A percentile compares a stretch with the other conserved stretches of the same genome.
Evolutionary conservation across 1,140 invertebrate genomes (phyloP).

Genomic region (Triops longicaudatus): DNA sequence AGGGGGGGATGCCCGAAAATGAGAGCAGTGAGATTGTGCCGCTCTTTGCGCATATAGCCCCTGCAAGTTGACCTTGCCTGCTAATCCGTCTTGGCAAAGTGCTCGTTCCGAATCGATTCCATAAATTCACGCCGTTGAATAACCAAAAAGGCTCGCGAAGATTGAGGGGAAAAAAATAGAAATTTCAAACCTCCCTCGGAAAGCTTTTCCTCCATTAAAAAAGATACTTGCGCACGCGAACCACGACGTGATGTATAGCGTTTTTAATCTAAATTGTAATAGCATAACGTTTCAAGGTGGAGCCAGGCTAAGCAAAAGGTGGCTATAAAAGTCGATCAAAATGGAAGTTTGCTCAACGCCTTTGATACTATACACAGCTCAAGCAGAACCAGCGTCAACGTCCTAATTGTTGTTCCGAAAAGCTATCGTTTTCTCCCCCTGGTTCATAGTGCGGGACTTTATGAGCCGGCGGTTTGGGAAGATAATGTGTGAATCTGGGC

Average conservation of each 20-base stretch:
- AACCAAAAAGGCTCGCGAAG: not conserved
- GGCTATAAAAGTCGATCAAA: not conserved
- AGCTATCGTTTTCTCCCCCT: too few relatives aligned
- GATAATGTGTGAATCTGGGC: not conserved
- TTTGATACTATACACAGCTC: not conserved
- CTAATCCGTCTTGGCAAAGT: not conserved
- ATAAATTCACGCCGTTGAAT: not conserved
- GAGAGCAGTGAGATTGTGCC: not conserved
- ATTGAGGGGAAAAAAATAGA: not conserved
- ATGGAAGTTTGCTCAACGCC: not conserved
- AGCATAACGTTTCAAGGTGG: not conserved
- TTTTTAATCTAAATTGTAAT: not conserved
- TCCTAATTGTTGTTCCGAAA: not conserved
- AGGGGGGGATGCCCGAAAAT: not conserved
- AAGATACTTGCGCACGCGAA: not conserved
- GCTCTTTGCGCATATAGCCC: too few relatives aligned
- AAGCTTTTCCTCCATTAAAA: not conserved
- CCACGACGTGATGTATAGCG: not conserved
- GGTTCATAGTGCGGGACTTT: too few relatives aligned
- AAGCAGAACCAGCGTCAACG: slow-evolving; percentile 5
- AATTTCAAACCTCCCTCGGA: not conserved
- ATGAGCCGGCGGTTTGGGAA: too few relatives aligned
- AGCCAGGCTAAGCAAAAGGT: not conserved
- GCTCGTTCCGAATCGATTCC: not conserved
- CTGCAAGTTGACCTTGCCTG: not conserved